Percentiles rank a stretch among this genome's conserved stretches.
These are phyloP conservation scores for Spinibarbus caldwelli DNA, from an alignment of 2,797 vertebrate genomes.

Conservation along the genomic window DNA sequence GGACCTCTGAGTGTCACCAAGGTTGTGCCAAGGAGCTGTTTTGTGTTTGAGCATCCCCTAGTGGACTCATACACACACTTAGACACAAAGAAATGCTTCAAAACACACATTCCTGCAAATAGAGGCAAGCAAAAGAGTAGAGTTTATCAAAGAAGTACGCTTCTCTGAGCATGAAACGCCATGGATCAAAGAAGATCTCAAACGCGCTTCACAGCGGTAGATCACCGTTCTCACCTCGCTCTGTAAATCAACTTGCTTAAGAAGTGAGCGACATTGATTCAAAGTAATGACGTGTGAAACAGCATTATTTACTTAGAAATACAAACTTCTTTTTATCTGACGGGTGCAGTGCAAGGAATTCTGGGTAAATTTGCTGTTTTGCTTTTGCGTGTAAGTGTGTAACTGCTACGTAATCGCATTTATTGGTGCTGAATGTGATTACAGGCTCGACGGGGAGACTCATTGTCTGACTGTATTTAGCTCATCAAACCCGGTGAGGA, in stretches of 20 bases:
- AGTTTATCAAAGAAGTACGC: slow-evolving; percentile 33
- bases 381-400: slow-evolving; percentile 28
- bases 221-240: slow-evolving; percentile 10
- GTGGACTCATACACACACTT: slow-evolving; percentile 15
- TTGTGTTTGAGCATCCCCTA: slow-evolving; percentile 52
- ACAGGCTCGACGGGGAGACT: slow-evolving; percentile 49
- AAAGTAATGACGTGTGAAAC: slow-evolving; percentile 21
- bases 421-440: slow-evolving; percentile 49
- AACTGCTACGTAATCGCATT: slow-evolving; percentile 32
- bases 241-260: slow-evolving; percentile 20
- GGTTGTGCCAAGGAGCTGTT: slow-evolving; percentile 5
- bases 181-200: slow-evolving; percentile 39
- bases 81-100: background rate
- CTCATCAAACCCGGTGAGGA: slow-evolving; percentile 24
- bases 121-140: slow-evolving; percentile 19
- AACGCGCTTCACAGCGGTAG: slow-evolving; percentile 20
- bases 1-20: slow-evolving; percentile 22
- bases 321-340: background rate
- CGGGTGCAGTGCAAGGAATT: background rate
- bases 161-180: slow-evolving; percentile 30
- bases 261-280: slow-evolving; percentile 46
- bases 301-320: slow-evolving; percentile 33
- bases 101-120: slow-evolving; percentile 23
- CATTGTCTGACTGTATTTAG: slow-evolving; percentile 49
- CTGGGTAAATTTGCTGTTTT: slow-evolving; percentile 1